A percentile compares a stretch with the other conserved stretches of the same genome.
These are phyloP conservation scores for Sturnira hondurensis DNA, from an alignment of 2,113 vertebrate genomes.

Conservation along the genomic window DNA sequence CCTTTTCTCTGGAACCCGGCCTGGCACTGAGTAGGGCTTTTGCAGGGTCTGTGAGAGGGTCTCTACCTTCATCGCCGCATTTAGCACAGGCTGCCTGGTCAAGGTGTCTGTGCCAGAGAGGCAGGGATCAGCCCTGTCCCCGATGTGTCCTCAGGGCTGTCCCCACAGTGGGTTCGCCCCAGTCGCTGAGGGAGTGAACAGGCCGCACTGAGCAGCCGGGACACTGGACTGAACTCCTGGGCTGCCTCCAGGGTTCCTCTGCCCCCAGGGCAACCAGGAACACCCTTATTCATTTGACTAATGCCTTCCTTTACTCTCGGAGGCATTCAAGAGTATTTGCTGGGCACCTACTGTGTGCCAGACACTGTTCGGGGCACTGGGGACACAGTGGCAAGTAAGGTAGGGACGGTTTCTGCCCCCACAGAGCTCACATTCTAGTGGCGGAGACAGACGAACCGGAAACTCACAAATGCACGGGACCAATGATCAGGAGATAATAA, in stretches of 20 bases:
- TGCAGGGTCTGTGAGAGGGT: neutral
- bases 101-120: too few species aligned
- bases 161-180: neutral
- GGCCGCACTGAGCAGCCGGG: neutral
- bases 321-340: neutral
- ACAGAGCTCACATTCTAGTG: too few species aligned
- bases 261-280: neutral
- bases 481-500: rapidly evolving
- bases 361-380: too few species aligned
- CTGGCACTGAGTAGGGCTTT: neutral
- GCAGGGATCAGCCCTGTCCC: neutral
- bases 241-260: too few species aligned
- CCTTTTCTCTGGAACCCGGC: neutral
- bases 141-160: neutral
- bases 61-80: neutral
- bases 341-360: too few species aligned
- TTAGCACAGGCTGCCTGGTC: neutral
- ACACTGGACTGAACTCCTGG: neutral
- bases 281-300: neutral
- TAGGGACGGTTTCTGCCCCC: too few species aligned
- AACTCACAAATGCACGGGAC: neutral
- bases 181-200: neutral
- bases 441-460: neutral
- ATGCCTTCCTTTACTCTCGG: neutral
- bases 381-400: too few species aligned